Evolutionary conservation across 2,113 vertebrate species (phyloP).

Genomic region (Sinocyclocheilus maitianheensis): DNA sequence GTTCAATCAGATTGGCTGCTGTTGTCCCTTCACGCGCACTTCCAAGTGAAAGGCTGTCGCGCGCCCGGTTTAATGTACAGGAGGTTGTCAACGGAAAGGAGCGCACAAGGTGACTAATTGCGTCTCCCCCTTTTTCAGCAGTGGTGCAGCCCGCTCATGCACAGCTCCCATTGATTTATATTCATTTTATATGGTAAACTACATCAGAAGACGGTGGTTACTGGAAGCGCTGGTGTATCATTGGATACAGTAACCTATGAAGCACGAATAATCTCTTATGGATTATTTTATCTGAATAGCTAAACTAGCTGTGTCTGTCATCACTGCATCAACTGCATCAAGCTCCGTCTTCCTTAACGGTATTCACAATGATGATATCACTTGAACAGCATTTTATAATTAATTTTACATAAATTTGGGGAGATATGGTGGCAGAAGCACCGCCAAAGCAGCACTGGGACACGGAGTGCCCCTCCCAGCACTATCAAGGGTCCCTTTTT

Average conservation of each 20-base stretch:
- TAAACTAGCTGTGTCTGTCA: background rate
- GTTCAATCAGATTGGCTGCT: slow-evolving; percentile 58
- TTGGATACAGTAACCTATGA: background rate
- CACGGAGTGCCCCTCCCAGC: slow-evolving; percentile 19
- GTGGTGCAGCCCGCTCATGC: slow-evolving; percentile 18
- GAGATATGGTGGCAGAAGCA: background rate
- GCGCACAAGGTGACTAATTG: slow-evolving; percentile 45
- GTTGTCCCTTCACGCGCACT: slow-evolving; percentile 58
- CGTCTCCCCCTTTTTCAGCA: slow-evolving; percentile 59
- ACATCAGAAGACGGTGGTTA: background rate
- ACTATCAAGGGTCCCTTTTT: background rate
- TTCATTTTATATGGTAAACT: background rate
- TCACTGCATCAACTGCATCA: background rate
- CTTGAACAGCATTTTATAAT: background rate
- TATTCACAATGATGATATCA: background rate
- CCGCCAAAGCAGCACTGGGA: background rate
- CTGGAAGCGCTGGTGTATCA: background rate
- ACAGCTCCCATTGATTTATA: background rate
- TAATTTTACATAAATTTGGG: background rate
- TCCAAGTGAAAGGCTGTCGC: slow-evolving; percentile 50
- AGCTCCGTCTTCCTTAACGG: background rate
- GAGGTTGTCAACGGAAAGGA: slow-evolving; percentile 41
- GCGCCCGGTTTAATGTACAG: slow-evolving; percentile 33
- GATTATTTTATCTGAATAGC: background rate
- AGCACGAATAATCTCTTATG: background rate